Conservation (phyloP, 2,113 vertebrate genomes). For the Sylvicapra grimmia region DNA sequence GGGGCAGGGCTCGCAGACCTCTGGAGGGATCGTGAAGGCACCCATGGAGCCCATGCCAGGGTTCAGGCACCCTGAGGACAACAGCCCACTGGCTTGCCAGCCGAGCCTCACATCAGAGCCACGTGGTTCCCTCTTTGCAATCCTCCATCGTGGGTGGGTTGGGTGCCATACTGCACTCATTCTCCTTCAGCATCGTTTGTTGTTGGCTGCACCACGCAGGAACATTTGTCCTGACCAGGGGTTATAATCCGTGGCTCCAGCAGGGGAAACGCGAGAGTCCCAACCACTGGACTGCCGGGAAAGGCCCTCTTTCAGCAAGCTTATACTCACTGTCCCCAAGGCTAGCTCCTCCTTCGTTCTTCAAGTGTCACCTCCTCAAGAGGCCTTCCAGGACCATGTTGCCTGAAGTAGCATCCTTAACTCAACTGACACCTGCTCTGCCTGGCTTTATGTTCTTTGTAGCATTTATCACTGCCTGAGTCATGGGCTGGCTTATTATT, state of each 20-base stretch:
- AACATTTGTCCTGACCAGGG: background rate
- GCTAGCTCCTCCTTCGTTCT: background rate
- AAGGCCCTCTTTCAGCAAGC: background rate
- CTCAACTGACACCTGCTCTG: background rate
- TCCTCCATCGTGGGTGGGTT: background rate
- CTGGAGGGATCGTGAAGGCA: background rate
- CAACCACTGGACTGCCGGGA: background rate
- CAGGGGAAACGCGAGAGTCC: background rate
- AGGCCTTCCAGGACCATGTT: background rate
- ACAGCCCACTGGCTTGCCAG: background rate
- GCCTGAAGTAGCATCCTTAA: background rate
- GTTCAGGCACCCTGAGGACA: background rate
- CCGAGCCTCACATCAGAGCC: rapidly evolving
- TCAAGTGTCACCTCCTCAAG: background rate
- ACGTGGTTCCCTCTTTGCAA: background rate
- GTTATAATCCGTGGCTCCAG: background rate
- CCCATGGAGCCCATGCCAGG: background rate
- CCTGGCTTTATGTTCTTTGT: rapidly evolving
- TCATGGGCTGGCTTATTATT: rapidly evolving
- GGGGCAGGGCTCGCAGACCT: background rate
- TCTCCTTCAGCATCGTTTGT: background rate
- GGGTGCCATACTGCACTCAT: rapidly evolving
- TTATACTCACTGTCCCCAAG: background rate
- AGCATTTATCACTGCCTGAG: background rate
- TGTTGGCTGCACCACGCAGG: background rate